Conservation (phyloP, 2,797 vertebrate genomes). For the Knipowitschia caucasica region DNA sequence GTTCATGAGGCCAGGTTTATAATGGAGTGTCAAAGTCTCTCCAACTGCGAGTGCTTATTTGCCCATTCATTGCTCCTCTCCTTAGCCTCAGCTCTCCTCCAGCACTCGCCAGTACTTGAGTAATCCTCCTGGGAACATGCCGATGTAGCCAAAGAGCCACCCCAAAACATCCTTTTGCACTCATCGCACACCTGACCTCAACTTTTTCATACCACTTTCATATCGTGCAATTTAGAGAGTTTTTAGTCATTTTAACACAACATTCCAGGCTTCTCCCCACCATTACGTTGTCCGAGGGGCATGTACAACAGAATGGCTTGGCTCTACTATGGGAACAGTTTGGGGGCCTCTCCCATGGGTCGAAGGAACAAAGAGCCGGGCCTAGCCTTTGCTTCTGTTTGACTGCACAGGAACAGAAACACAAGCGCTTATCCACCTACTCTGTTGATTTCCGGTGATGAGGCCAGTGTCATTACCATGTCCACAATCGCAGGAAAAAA, state of each 20-base stretch:
- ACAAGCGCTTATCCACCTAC: constrained; percentile 52
- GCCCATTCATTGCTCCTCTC: constrained; percentile 57
- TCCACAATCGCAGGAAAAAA: too few relatives aligned
- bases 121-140: constrained; percentile 81
- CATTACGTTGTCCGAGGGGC: constrained; percentile 29
- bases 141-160: constrained; percentile 73
- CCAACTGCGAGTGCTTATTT: constrained; percentile 25
- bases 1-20: neutral
- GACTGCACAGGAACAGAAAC: constrained; percentile 71
- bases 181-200: constrained; percentile 15
- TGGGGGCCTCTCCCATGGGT: constrained; percentile 66
- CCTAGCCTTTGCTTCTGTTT: constrained; percentile 65
- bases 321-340: constrained; percentile 63
- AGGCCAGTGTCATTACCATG: constrained; percentile 53
- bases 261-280: constrained; percentile 30
- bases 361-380: constrained; percentile 64
- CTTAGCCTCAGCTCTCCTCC: constrained; percentile 40
- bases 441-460: constrained; percentile 48
- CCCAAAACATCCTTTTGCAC: constrained; percentile 67
- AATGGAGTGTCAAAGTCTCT: constrained; percentile 14
- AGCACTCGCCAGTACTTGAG: constrained; percentile 65
- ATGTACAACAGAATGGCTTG: constrained; percentile 52
- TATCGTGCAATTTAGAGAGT: constrained; percentile 24
- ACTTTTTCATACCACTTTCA: constrained; percentile 25
- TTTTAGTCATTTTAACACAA: constrained; percentile 12